Evolutionary conservation across 2,888 invertebrate genomes (phyloP).

Genomic region (Pasiphila rectangulata): DNA sequence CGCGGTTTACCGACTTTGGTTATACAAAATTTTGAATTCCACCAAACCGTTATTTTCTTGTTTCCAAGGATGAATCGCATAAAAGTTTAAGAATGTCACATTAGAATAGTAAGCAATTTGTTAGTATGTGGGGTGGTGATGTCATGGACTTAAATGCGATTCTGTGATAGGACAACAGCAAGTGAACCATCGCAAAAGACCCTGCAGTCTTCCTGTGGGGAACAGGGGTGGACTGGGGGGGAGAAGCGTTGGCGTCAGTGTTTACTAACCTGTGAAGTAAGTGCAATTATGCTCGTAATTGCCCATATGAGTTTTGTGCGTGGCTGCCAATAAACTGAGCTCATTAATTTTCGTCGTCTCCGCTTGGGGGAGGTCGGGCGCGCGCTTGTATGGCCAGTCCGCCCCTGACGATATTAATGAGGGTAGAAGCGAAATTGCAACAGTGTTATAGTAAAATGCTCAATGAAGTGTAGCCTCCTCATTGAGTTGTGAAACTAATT

Average conservation of each 20-base stretch:
- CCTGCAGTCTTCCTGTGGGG: constrained; percentile 79
- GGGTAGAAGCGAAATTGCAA: constrained; percentile 80
- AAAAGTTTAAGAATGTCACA: constrained; percentile 47
- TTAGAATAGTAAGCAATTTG: constrained; percentile 34
- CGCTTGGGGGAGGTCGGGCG: constrained; percentile 79
- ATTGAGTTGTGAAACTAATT: constrained; percentile 73
- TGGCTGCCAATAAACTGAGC: constrained; percentile 81
- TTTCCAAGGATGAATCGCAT: constrained; percentile 62
- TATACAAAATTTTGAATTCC: constrained; percentile 31
- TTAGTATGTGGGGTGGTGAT: constrained; percentile 36
- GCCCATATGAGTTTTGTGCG: constrained; percentile 81
- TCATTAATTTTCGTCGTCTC: constrained; percentile 81
- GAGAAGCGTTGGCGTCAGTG: constrained; percentile 76
- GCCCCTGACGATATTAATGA: constrained; percentile 82
- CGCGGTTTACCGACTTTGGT: constrained; percentile 44
- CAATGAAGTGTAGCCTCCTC: constrained; percentile 65
- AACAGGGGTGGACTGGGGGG: constrained; percentile 80
- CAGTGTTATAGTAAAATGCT: constrained; percentile 71
- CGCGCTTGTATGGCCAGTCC: constrained; percentile 82
- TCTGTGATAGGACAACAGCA: constrained; percentile 60
- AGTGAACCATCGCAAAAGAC: constrained; percentile 67
- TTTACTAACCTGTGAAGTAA: constrained; percentile 81
- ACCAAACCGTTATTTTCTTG: constrained; percentile 55
- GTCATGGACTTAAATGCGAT: constrained; percentile 64
- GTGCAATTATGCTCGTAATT: constrained; percentile 81